These are phyloP conservation scores for Erethizon dorsatum DNA, from an alignment of 2,797 vertebrate genomes.

Conservation along the genomic window DNA sequence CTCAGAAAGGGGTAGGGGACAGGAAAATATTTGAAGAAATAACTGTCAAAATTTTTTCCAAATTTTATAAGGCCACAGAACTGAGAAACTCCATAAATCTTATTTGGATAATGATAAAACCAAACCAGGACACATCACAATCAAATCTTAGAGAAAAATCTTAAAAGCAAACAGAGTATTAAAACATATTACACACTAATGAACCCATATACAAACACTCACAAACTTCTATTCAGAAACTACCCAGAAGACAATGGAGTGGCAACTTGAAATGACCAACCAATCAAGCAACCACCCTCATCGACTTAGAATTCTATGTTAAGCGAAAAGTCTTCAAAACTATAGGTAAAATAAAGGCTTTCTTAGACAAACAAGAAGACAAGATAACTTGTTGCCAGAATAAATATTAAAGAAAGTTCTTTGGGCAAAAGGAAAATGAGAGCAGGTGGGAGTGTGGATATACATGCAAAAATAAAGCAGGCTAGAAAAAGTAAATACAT, in stretches of 20 bases:
- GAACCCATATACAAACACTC: neutral
- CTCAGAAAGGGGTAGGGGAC: neutral
- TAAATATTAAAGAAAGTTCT: slow-evolving; percentile 30
- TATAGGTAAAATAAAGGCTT: neutral
- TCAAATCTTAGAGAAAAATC: slow-evolving; percentile 8
- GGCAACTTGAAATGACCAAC: neutral
- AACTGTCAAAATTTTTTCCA: slow-evolving; percentile 19
- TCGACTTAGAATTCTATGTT: neutral
- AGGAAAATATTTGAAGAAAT: slow-evolving; percentile 57
- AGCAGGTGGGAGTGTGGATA: neutral
- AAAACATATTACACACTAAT: neutral
- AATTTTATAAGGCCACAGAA: neutral
- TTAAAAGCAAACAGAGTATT: neutral
- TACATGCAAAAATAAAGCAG: slow-evolving; percentile 1
- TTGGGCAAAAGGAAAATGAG: slow-evolving; percentile 15
- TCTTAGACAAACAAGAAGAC: neutral
- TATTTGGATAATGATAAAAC: slow-evolving; percentile 9
- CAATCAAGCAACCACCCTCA: neutral
- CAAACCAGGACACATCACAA: neutral
- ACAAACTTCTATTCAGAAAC: neutral
- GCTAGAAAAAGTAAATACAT: neutral
- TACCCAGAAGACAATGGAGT: neutral
- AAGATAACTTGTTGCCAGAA: neutral
- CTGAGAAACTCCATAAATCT: neutral
- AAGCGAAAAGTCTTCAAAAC: neutral